Base-by-base conservation (phyloP, 1,140 invertebrate genomes). In the Bactericera cockerelli region DNA sequence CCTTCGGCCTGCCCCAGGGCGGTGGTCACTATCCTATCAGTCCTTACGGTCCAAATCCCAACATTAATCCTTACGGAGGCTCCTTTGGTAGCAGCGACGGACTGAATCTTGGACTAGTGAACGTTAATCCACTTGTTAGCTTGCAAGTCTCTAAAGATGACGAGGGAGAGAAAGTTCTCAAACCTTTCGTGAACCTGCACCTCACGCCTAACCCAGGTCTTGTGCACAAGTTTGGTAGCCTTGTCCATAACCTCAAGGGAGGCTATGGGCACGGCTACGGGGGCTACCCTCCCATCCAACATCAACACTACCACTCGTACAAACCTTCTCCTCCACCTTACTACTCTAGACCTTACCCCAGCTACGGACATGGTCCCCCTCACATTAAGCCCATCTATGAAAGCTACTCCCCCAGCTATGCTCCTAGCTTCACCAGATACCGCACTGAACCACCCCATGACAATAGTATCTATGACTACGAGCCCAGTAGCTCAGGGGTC, bases 81-180 rank as follows among this genome's bases (percentile, higher is more conserved):
- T 77, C 82, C 24, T 72, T 86, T 39, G 78, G 80, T 26, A 74
- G 76, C 26, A 75, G 74, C 59, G 78, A 79, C 62, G 87, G 87
- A 31, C 72, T 90, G 53, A 86, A 88, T 72, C 73, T 91, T 33
- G 88, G 87, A 42, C 72, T 87, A 58, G 74, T 90, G 39, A 86
- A 83, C 62, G 84, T 90, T 26, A 89, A 90, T 73, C 88, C 88
- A 21, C 72, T 89, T 42, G 71, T 90, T 25, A 83, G 87, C 14
- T 72, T 90, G 13, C 87, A 90, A 78, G 80, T 89, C 14, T 80
- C 81, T 42, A 89, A 90, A 75, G 84, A 88, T 66, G 86, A 88
- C 64, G 83, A 86, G 63, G 86, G 86, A 1, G 84, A 88, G 57
- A 90, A 90, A 75, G 77, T 89, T 24, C 76, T 89, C 1, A 89